These are phyloP conservation scores for Percina caprodes DNA, from an alignment of 2,113 vertebrate species.

Conservation along the genomic window DNA sequence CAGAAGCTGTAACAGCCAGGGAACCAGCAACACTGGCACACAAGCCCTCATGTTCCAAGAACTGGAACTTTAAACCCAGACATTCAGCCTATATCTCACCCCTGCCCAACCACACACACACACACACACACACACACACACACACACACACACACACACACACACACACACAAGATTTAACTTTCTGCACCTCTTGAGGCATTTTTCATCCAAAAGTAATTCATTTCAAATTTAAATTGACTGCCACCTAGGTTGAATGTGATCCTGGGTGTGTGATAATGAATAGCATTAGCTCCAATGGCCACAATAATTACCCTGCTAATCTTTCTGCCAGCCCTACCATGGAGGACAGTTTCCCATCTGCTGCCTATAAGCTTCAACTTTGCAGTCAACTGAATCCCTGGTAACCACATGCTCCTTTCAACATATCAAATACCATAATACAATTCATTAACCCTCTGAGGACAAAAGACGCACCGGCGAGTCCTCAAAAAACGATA, in stretches of 20 bases:
- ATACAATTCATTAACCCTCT: background rate
- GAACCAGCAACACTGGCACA: background rate
- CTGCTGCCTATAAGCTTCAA: background rate
- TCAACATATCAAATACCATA: background rate
- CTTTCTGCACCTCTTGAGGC: background rate
- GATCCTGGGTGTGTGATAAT: constrained; percentile 13
- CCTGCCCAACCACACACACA: background rate
- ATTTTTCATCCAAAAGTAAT: constrained; percentile 9
- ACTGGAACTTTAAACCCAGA: constrained; percentile 19
- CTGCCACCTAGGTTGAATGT: constrained; percentile 7
- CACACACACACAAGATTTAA: background rate
- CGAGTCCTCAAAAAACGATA: too few species aligned
- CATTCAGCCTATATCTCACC: constrained; percentile 10
- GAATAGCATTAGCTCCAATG: constrained; percentile 32
- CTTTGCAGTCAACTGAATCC: constrained; percentile 4
- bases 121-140: too few species aligned
- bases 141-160: background rate
- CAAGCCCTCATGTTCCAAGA: constrained; percentile 2
- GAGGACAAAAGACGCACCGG: too few species aligned
- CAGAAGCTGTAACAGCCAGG: constrained; percentile 1
- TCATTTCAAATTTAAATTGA: constrained; percentile 25
- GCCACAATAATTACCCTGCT: constrained; percentile 19
- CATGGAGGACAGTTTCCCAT: background rate
- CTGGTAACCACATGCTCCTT: background rate
- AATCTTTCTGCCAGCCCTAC: constrained; percentile 18